phyloP scores from a whole-genome alignment of 1,140 invertebrate genomes.

The Pantala flavescens region DNA sequence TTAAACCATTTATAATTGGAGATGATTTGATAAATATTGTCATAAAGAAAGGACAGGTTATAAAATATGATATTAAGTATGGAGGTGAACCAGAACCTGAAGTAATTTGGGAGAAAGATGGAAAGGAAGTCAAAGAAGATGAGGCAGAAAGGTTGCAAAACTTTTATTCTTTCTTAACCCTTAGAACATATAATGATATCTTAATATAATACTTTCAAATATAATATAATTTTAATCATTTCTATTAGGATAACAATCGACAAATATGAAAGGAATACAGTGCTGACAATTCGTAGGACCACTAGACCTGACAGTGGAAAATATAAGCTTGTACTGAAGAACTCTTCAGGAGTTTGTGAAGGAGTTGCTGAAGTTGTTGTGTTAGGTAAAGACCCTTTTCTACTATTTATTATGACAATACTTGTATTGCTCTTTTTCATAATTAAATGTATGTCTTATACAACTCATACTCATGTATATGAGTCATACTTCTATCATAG shows the following conservation, averaged over 20 bases:
- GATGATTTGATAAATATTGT: constrained; percentile 75
- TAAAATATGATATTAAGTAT: constrained; percentile 88
- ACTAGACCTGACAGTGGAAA: constrained; percentile 80
- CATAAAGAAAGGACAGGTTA: constrained; percentile 87
- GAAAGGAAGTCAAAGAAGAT: constrained; percentile 61
- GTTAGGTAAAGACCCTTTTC: constrained; percentile 44
- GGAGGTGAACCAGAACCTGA: constrained; percentile 90
- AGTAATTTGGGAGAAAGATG: constrained; percentile 67
- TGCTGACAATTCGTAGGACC: constrained; percentile 77
- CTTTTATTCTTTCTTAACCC: neutral
- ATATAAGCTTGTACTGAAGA: constrained; percentile 74
- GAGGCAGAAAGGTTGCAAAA: constrained; percentile 34
- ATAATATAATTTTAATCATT: constrained; percentile 18
- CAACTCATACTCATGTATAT: too few species aligned
- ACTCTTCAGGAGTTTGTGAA: constrained; percentile 74
- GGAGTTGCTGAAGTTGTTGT: constrained; percentile 78
- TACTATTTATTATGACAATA: too few species aligned
- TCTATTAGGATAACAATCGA: constrained; percentile 64
- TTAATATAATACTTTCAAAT: neutral
- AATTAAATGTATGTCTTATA: too few species aligned
- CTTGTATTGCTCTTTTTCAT: too few species aligned
- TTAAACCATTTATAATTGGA: constrained; percentile 86
- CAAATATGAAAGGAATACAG: constrained; percentile 81
- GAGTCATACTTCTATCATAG: constrained; percentile 30
- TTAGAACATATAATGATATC: neutral